A percentile compares a stretch with the other conserved stretches of the same genome.
Evolutionary conservation across 2,113 vertebrate genomes (phyloP).

Genomic region (Columba livia): DNA sequence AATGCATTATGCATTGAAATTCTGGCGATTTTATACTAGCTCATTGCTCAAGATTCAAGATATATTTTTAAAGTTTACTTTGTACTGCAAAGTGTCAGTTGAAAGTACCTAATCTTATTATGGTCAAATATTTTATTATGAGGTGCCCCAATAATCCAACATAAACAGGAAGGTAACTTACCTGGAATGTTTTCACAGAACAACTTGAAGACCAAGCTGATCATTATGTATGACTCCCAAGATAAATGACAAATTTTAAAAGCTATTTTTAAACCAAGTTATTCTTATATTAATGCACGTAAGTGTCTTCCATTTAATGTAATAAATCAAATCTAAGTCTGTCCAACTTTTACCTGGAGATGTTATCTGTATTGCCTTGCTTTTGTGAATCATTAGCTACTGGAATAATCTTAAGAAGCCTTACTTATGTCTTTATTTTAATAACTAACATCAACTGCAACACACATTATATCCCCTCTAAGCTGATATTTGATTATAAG

Average conservation of each 20-base stretch:
- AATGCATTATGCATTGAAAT: not conserved
- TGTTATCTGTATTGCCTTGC: fast-evolving
- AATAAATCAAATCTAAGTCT: not conserved
- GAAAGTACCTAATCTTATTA: not conserved
- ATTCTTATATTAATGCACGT: not conserved
- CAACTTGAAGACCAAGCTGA: not conserved
- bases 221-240: not conserved
- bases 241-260: not conserved
- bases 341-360: not conserved
- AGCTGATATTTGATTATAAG: not conserved
- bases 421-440: not conserved
- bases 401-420: not conserved
- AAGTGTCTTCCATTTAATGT: not conserved
- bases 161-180: not conserved
- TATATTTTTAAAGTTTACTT: not conserved
- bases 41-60: not conserved
- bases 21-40: not conserved
- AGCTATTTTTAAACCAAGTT: not conserved
- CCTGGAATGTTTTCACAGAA: not conserved
- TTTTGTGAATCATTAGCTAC: not conserved
- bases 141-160: not conserved
- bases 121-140: not conserved
- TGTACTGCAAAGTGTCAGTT: not conserved
- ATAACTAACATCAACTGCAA: not conserved
- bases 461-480: not conserved